phyloP scores from a whole-genome alignment of 2,113 vertebrate genomes.

The Pantherophis guttatus region DNA sequence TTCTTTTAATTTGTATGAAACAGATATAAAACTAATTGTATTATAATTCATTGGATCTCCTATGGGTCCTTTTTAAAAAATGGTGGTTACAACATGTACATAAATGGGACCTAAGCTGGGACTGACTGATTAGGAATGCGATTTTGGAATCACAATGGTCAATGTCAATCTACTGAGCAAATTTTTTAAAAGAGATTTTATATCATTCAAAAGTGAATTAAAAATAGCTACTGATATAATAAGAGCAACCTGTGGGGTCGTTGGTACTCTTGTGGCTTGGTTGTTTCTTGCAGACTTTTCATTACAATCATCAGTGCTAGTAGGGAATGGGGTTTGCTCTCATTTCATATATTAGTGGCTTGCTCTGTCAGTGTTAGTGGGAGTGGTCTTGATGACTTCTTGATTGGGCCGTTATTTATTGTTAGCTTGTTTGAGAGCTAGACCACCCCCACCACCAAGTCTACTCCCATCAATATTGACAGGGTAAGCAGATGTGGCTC shows the following conservation, averaged over 20 bases:
- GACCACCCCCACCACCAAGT: too few relatives aligned
- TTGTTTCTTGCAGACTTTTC: too few relatives aligned
- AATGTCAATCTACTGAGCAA: background rate
- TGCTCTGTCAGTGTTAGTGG: too few relatives aligned
- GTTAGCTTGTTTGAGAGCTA: too few relatives aligned
- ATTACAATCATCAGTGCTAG: too few relatives aligned
- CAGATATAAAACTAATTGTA: too few relatives aligned
- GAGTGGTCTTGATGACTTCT: too few relatives aligned
- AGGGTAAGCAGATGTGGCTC: background rate
- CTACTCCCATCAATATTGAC: too few relatives aligned
- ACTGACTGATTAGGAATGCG: background rate
- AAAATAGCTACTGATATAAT: background rate
- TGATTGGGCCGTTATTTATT: too few relatives aligned
- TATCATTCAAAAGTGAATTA: background rate
- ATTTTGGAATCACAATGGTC: background rate
- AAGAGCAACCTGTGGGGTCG: background rate
- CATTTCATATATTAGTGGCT: too few relatives aligned
- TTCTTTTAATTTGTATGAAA: background rate
- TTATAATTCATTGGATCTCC: background rate
- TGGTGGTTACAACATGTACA: background rate
- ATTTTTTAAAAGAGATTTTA: background rate
- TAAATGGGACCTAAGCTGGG: background rate
- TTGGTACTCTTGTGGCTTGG: too few relatives aligned
- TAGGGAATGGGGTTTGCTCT: too few relatives aligned
- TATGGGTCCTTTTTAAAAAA: background rate